Base-by-base conservation (phyloP, 2,888 invertebrate species). In the Morpho helenor region DNA sequence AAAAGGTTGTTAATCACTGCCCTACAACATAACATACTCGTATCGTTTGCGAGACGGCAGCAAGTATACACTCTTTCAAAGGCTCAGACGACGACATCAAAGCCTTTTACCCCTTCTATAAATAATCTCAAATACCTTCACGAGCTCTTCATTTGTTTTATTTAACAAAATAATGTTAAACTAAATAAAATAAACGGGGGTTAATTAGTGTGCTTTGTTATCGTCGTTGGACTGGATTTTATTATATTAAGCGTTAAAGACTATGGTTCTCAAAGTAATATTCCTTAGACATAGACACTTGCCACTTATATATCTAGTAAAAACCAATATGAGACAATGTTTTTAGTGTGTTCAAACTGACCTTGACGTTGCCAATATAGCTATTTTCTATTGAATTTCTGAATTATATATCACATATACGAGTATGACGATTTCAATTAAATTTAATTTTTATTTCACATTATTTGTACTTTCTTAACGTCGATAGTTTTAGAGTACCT, bases 111-210 rank as follows among this genome's bases (percentile, higher is more conserved):
- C 50, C 61, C 61, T 53, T 56, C 39, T 51, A 46, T 61, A 56
- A 59, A 62, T 47, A 44, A 52, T 51, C 53, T 62, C 53, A 62
- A 61, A 62, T 54, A 53, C 53, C 50, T 59, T 53, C 60, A 60
- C 51, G 60, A 55, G 58, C 60, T 59, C 60, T 62, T 59, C 62
- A 66, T 66, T 61, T 64, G 52, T 59, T 65, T 62, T 58, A 47
- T 53, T 57, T 59, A 60, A 58, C 48, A 56, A 41, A 61, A 58
- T 47, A 44, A 50, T 56, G 57, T 66, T 62, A 61, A 62, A 64
- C 64, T 66, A 63, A 66, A 64, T 61, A 58, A 53, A 61, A 63
- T 49, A 54, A 60, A 54, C 47, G 53, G 46, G 53, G 55, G 55
- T 58, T 60, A 59, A 64, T 51, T 50, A 22, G 31, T 54, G 8